These are phyloP conservation scores for Bombycilla garrulus DNA, from an alignment of 2,113 vertebrate species.

Conservation along the genomic window DNA sequence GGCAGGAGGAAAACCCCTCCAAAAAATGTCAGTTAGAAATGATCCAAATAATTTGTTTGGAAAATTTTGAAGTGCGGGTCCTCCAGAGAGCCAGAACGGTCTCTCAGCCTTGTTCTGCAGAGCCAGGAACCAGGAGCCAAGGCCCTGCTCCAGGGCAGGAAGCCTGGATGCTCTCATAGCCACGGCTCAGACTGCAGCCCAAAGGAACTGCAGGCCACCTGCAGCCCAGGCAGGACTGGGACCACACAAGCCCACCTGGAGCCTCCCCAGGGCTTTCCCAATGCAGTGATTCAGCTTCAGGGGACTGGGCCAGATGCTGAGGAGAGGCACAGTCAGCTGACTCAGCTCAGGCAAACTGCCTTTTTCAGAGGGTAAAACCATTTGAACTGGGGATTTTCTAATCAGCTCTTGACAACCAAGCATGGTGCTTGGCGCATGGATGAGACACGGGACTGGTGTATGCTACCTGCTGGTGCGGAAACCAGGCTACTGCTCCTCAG, in stretches of 20 bases:
- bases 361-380: background rate
- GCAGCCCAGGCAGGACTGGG: background rate
- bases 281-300: accelerated
- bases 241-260: background rate
- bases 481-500: background rate
- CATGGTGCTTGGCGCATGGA: background rate
- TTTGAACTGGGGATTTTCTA: background rate
- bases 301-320: background rate
- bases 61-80: conserved; percentile 16
- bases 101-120: background rate
- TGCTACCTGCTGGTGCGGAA: background rate
- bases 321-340: background rate
- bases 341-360: background rate
- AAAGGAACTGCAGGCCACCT: background rate
- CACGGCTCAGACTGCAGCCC: background rate
- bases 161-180: background rate
- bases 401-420: background rate
- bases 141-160: background rate
- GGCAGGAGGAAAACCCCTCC: background rate
- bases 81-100: background rate
- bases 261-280: background rate
- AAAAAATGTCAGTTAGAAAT: conserved; percentile 43
- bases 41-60: conserved; percentile 46
- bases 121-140: conserved; percentile 13
- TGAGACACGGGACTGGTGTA: accelerated